A percentile compares a stretch with the other conserved stretches of the same genome.
Conservation (phyloP, 1,140 invertebrate genomes). For the Orchestia grillus region DNA sequence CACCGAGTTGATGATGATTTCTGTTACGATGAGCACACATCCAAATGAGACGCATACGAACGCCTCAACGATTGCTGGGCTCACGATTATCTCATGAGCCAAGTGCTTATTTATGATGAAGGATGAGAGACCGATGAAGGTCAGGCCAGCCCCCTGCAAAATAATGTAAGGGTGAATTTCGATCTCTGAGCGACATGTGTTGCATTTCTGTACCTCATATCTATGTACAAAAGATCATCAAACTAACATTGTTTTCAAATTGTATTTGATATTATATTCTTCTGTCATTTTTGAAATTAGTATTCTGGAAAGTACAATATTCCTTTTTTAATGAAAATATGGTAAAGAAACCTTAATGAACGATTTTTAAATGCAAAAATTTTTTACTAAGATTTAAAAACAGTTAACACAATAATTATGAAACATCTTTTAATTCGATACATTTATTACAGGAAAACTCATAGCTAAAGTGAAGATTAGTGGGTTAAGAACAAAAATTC, state of each 20-base stretch:
- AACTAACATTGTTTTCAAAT: neutral
- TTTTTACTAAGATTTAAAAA: neutral
- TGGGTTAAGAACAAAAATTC: neutral
- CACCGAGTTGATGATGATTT: neutral
- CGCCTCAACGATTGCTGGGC: neutral
- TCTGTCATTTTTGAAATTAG: neutral
- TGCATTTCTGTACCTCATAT: neutral
- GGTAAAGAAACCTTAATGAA: neutral
- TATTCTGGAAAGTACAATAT: neutral
- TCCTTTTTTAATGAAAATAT: neutral
- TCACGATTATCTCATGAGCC: neutral
- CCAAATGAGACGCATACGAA: neutral
- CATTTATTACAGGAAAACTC: neutral
- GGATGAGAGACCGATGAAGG: neutral
- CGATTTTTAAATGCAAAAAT: neutral
- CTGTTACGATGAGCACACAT: neutral
- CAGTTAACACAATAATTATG: neutral
- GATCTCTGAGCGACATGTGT: neutral
- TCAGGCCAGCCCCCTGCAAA: neutral
- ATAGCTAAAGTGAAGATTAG: neutral
- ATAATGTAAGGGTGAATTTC: neutral
- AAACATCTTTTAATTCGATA: neutral
- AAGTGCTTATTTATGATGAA: neutral
- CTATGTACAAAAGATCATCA: neutral
- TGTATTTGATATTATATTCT: neutral